Percentiles rank a stretch among this genome's conserved stretches.
Evolutionary conservation across 2,113 vertebrate species (phyloP).

Genomic region (Pelvicachromis taeniatus): DNA sequence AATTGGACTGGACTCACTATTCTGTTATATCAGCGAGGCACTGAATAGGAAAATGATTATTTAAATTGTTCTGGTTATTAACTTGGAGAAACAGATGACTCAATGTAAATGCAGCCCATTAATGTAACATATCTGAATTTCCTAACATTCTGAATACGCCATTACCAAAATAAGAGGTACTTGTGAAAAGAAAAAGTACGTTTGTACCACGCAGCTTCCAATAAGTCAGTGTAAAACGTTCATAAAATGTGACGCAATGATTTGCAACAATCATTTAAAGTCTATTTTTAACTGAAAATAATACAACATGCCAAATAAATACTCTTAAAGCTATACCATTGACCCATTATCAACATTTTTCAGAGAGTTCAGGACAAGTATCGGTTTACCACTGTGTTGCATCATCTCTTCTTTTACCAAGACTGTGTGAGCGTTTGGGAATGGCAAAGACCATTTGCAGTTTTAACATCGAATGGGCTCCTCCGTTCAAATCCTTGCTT

Average conservation of each 20-base stretch:
- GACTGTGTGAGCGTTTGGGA: not conserved
- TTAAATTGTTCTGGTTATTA: not conserved
- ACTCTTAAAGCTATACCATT: not conserved
- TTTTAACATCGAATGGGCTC: not conserved
- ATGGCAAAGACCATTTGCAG: not conserved
- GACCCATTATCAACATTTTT: not conserved
- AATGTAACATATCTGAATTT: not conserved
- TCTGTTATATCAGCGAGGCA: not conserved
- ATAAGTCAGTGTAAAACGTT: not conserved
- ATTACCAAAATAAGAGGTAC: not conserved
- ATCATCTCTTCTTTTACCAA: not conserved
- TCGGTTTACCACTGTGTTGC: not conserved
- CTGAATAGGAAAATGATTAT: not conserved
- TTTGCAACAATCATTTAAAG: not conserved
- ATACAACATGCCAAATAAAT: not conserved
- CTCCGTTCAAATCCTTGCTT: not conserved
- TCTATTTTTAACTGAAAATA: not conserved
- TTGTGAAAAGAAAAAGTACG: not conserved
- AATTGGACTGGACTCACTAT: not conserved
- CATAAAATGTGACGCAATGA: not conserved
- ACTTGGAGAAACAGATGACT: not conserved
- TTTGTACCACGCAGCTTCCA: not conserved
- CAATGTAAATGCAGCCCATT: not conserved
- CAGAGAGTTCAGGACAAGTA: not conserved
- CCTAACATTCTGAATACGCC: not conserved